Conservation (phyloP, 2,797 vertebrate genomes). For the Hemitrygon akajei region DNA sequence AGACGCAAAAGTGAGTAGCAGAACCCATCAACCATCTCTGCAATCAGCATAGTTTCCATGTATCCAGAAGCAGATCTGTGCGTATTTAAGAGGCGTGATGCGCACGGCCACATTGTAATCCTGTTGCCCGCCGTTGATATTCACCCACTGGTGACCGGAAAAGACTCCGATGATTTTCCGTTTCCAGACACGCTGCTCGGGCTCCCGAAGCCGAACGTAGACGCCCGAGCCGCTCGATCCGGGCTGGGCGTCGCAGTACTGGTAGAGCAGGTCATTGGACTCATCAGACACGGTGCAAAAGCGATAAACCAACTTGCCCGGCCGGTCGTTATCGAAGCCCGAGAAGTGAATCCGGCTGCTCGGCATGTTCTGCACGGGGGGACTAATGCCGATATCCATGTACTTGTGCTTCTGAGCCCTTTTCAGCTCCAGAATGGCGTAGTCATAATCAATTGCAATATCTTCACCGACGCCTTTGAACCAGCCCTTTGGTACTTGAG, state of each 20-base stretch:
- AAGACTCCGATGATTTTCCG: conserved; percentile 89
- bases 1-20: conserved; percentile 36
- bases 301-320: conserved; percentile 82
- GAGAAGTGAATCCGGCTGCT: conserved; percentile 92
- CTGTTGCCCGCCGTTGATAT: conserved; percentile 75
- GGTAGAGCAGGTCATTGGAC: conserved; percentile 85
- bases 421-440: conserved; percentile 86
- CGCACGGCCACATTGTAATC: conserved; percentile 95
- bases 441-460: conserved; percentile 81
- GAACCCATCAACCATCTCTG: conserved; percentile 57
- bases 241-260: conserved; percentile 85
- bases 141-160: conserved; percentile 89
- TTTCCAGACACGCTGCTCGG: conserved; percentile 79
- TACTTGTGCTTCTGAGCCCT: conserved; percentile 74
- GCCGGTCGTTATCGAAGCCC: conserved; percentile 81
- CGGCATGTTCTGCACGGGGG: conserved; percentile 74
- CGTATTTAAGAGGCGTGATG: conserved; percentile 90
- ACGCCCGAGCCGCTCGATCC: conserved; percentile 89
- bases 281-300: conserved; percentile 91
- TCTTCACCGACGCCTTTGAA: conserved; percentile 65
- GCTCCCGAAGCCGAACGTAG: conserved; percentile 88
- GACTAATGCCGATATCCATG: conserved; percentile 89
- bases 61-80: conserved; percentile 94
- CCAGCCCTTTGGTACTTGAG: conserved; percentile 89
- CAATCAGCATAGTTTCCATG: conserved; percentile 76